A percentile compares a stretch with the other conserved stretches of the same genome.
Evolutionary conservation across 2,797 vertebrate species (phyloP).

Genomic region (Bovichtus variegatus): DNA sequence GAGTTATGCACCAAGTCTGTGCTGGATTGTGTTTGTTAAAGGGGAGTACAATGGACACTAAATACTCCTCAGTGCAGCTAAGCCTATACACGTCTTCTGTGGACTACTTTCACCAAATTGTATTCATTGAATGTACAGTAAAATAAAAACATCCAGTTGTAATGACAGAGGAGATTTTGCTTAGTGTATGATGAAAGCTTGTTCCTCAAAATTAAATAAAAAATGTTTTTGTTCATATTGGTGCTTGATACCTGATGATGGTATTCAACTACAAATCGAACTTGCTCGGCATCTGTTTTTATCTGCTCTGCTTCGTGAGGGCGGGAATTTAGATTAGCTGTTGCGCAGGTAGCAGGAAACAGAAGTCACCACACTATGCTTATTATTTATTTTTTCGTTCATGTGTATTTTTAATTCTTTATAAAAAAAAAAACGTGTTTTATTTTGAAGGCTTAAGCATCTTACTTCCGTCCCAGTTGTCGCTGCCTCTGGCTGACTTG

Average conservation of each 20-base stretch:
- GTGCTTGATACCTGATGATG: not conserved
- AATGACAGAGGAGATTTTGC: not conserved
- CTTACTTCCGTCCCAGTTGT: not conserved
- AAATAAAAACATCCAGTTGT: no score
- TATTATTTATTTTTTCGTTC: not conserved
- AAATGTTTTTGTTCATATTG: not conserved
- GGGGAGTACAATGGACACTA: not conserved
- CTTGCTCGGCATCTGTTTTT: not conserved
- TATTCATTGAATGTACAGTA: no score
- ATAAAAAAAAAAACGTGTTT: no score
- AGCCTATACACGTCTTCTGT: not conserved
- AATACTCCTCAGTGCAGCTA: not conserved
- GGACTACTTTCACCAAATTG: not conserved
- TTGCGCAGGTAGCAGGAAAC: not conserved
- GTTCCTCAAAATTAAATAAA: no score
- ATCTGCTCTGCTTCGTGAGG: not conserved
- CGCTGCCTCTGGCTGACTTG: conserved; percentile 55
- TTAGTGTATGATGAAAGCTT: no score
- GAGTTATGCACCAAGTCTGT: not conserved
- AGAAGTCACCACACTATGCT: not conserved
- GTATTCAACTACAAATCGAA: not conserved
- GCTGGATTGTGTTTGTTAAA: no score
- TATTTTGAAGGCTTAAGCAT: conserved; percentile 59
- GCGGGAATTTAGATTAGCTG: not conserved
- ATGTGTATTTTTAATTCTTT: not conserved